Conservation (phyloP, 2,888 invertebrate species). For the Sabatieria punctata region DNA sequence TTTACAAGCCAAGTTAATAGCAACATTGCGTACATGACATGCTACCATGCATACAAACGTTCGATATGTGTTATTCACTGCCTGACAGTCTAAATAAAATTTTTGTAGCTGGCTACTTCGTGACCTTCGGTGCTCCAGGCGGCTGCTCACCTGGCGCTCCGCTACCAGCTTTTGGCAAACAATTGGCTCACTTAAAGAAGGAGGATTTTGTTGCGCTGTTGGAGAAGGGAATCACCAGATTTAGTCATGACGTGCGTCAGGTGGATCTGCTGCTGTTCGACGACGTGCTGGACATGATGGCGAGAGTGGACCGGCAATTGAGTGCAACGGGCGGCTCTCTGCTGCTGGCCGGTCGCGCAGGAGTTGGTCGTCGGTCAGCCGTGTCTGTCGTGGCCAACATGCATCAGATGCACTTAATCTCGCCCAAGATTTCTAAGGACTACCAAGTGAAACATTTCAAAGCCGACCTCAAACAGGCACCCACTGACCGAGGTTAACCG, state of each 20-base stretch:
- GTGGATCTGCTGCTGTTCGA: slow-evolving; percentile 47
- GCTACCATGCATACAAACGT: too few relatives aligned
- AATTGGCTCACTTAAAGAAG: slow-evolving; percentile 32
- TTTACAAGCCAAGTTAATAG: too few relatives aligned
- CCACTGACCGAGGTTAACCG: too few relatives aligned
- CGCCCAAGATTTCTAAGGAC: slow-evolving; percentile 42
- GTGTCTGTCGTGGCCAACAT: slow-evolving; percentile 54
- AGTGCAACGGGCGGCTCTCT: slow-evolving; percentile 46
- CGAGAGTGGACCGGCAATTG: slow-evolving; percentile 47
- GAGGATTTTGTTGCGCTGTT: slow-evolving; percentile 39
- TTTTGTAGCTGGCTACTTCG: slow-evolving; percentile 27
- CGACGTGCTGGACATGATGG: slow-evolving; percentile 49
- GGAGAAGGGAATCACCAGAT: slow-evolving; percentile 34
- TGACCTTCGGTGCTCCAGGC: slow-evolving; percentile 34
- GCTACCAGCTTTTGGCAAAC: slow-evolving; percentile 35
- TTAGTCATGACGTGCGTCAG: slow-evolving; percentile 44
- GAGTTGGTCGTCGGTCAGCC: slow-evolving; percentile 60
- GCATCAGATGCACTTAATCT: slow-evolving; percentile 46
- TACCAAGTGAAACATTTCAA: slow-evolving; percentile 52
- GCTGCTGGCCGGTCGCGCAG: slow-evolving; percentile 57
- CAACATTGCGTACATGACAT: too few relatives aligned
- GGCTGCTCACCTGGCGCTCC: slow-evolving; percentile 32
- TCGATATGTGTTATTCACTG: too few relatives aligned
- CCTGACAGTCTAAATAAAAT: not conserved
- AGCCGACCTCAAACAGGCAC: slow-evolving; percentile 58